A percentile compares a stretch with the other conserved stretches of the same genome.
phyloP scores from a whole-genome alignment of 2,888 invertebrate genomes.

The Colostygia pectinataria region DNA sequence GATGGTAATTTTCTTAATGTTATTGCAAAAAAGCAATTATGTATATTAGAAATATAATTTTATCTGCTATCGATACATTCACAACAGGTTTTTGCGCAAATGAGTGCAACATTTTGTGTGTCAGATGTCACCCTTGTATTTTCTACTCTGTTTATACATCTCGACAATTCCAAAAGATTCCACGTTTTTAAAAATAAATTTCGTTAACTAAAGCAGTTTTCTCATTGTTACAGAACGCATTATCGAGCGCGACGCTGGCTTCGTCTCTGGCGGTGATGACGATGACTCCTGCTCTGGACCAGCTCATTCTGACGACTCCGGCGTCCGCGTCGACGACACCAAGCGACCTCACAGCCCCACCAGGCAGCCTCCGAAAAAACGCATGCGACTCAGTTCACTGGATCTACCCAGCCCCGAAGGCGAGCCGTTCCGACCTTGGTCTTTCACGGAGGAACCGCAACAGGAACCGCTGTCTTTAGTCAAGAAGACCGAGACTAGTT shows the following conservation, averaged over 20 bases:
- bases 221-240: slow-evolving; percentile 80
- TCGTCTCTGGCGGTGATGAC: slow-evolving; percentile 89
- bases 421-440: slow-evolving; percentile 87
- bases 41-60: too few relatives aligned
- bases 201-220: slow-evolving; percentile 22
- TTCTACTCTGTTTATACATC: too few relatives aligned
- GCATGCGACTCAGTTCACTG: slow-evolving; percentile 81
- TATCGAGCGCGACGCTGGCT: slow-evolving; percentile 86
- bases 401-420: slow-evolving; percentile 68
- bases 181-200: not conserved
- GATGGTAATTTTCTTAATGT: not conserved
- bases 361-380: slow-evolving; percentile 86
- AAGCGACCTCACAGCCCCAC: slow-evolving; percentile 78
- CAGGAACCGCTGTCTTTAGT: slow-evolving; percentile 86
- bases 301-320: slow-evolving; percentile 79
- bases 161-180: too few relatives aligned
- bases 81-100: too few relatives aligned
- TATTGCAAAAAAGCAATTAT: not conserved
- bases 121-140: too few relatives aligned
- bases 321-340: slow-evolving; percentile 68
- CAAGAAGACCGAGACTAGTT: slow-evolving; percentile 62
- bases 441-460: slow-evolving; percentile 81
- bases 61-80: too few relatives aligned
- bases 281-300: slow-evolving; percentile 83
- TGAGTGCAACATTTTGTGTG: too few relatives aligned